phyloP scores from a whole-genome alignment of 2,888 invertebrate genomes.

The Chrysolina oricalcia region DNA sequence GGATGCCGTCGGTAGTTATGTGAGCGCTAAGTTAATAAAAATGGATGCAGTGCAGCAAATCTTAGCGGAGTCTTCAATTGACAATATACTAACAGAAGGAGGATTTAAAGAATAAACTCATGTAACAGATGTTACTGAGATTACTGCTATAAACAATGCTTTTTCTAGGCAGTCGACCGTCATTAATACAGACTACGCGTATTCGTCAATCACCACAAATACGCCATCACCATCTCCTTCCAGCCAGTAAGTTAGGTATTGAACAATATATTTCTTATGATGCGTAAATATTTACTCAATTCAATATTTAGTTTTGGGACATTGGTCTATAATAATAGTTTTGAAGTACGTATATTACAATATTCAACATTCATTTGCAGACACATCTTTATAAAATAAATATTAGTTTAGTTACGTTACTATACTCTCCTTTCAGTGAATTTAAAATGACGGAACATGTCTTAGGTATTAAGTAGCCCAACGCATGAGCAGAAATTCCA shows the following conservation, averaged over 20 bases:
- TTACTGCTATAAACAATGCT: slow-evolving; percentile 26
- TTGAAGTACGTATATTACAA: not conserved
- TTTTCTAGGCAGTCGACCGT: slow-evolving; percentile 25
- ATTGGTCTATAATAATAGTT: not conserved
- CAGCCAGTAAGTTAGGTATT: too few relatives aligned
- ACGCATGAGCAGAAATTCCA: too few relatives aligned
- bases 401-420: not conserved
- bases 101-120: slow-evolving; percentile 26
- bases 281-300: not conserved
- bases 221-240: too few relatives aligned
- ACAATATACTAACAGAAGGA: not conserved
- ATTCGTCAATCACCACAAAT: slow-evolving; percentile 26
- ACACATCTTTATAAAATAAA: too few relatives aligned
- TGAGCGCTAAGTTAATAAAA: slow-evolving; percentile 25
- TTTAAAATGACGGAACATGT: too few relatives aligned
- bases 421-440: not conserved
- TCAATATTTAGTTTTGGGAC: not conserved
- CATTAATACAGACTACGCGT: slow-evolving; percentile 25
- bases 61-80: slow-evolving; percentile 10
- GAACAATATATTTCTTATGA: slow-evolving; percentile 20
- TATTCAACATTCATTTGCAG: not conserved
- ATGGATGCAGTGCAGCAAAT: slow-evolving; percentile 18
- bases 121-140: slow-evolving; percentile 18
- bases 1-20: slow-evolving; percentile 19
- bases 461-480: too few relatives aligned